Evolutionary conservation across 2,113 vertebrate species (phyloP).

Genomic region (Rallus limicola): DNA sequence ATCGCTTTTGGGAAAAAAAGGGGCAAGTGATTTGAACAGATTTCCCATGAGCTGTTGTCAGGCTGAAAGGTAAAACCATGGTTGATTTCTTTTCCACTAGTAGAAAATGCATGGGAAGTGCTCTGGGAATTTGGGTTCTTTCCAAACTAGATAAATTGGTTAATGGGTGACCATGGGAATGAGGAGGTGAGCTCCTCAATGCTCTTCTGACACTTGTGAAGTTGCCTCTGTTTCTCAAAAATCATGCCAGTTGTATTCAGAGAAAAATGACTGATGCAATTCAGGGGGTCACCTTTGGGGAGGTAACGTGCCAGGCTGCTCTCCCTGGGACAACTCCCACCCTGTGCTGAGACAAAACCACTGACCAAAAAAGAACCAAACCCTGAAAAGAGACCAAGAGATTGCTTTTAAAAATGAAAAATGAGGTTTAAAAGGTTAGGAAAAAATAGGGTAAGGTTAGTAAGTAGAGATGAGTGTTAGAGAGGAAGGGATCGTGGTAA

Average conservation of each 20-base stretch:
- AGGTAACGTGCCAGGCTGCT: neutral
- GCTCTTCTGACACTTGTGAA: neutral
- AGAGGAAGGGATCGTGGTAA: conserved; percentile 60
- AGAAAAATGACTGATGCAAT: conserved; percentile 33
- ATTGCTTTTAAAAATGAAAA: conserved; percentile 55
- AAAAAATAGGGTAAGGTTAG: neutral
- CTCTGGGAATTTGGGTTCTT: neutral
- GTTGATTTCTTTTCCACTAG: neutral
- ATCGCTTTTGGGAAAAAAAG: neutral
- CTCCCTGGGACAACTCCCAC: neutral
- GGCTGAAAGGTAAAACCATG: neutral
- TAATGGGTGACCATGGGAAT: neutral
- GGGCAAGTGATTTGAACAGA: neutral
- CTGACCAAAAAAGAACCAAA: neutral
- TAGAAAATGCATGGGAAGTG: neutral
- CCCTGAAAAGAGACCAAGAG: conserved; percentile 29
- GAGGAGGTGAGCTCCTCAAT: neutral
- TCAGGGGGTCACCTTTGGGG: conserved; percentile 8
- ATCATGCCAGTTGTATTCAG: neutral
- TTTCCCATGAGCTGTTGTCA: neutral
- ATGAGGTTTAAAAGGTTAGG: neutral
- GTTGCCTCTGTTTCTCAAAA: neutral
- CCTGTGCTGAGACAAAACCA: neutral
- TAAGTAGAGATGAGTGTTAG: conserved; percentile 38
- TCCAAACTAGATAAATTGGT: neutral